A percentile compares a stretch with the other conserved stretches of the same genome.
Conservation (phyloP, 2,888 invertebrate species). For the Epinotia demarniana region DNA sequence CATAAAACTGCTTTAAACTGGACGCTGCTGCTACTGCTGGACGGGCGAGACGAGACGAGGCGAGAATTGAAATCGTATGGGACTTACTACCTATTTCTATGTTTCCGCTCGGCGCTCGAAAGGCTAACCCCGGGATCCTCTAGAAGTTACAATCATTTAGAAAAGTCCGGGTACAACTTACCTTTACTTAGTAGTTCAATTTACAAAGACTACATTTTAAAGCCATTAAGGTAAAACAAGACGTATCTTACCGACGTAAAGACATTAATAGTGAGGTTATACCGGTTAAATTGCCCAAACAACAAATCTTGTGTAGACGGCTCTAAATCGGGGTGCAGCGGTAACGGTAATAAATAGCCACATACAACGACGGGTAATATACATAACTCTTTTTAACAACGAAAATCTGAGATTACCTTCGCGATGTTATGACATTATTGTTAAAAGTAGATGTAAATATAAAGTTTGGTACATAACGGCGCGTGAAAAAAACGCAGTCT, state of each 20-base stretch:
- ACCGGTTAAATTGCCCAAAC: conserved; percentile 52
- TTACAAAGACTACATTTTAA: conserved; percentile 30
- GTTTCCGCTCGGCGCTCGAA: too few species aligned
- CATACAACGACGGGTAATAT: conserved; percentile 65
- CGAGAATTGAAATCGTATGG: too few species aligned
- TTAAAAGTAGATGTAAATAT: not conserved
- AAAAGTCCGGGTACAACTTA: conserved; percentile 17
- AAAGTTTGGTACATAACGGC: too few species aligned
- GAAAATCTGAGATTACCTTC: conserved; percentile 52
- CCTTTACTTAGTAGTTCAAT: conserved; percentile 9
- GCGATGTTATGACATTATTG: not conserved
- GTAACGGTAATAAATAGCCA: conserved; percentile 64
- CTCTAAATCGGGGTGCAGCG: conserved; percentile 65
- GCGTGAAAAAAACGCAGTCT: too few species aligned
- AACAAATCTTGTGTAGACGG: conserved; percentile 60
- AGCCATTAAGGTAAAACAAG: conserved; percentile 26
- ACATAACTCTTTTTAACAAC: conserved; percentile 68
- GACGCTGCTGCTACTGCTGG: too few species aligned
- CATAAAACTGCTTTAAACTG: too few species aligned
- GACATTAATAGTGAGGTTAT: conserved; percentile 43
- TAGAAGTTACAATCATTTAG: conserved; percentile 1
- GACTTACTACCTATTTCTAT: too few species aligned
- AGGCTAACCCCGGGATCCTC: not conserved
- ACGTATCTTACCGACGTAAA: conserved; percentile 34
- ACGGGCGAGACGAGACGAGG: too few species aligned